These are phyloP conservation scores for Perca fluviatilis DNA, from an alignment of 2,113 vertebrate genomes.

Conservation along the genomic window DNA sequence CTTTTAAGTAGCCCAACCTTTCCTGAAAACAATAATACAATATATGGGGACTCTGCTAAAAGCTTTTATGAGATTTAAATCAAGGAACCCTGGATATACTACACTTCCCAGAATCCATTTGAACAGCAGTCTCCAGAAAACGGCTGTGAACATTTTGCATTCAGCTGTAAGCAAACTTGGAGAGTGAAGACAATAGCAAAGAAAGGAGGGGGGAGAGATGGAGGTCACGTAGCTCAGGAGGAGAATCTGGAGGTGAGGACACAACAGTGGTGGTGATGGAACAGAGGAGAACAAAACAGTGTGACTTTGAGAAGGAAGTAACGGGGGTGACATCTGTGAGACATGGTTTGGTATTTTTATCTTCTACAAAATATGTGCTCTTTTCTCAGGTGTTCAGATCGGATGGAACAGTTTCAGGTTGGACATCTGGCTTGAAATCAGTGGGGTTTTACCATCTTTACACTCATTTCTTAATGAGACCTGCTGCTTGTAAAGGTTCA, in stretches of 20 bases:
- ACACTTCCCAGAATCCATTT: neutral
- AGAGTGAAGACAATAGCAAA: neutral
- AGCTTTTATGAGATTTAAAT: neutral
- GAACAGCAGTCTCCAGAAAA: neutral
- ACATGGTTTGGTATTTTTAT: neutral
- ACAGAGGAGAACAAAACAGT: neutral
- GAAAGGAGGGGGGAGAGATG: neutral
- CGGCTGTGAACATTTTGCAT: neutral
- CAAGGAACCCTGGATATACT: neutral
- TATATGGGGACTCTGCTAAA: neutral
- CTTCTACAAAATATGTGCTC: neutral
- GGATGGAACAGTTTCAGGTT: neutral
- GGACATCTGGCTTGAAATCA: neutral
- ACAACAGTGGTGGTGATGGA: neutral
- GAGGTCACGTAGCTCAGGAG: neutral
- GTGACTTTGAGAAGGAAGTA: conserved; percentile 1
- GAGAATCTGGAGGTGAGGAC: conserved; percentile 8
- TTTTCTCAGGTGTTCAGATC: neutral
- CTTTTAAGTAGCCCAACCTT: neutral
- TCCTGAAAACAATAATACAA: neutral
- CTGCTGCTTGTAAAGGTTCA: too few relatives aligned
- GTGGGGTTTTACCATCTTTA: neutral
- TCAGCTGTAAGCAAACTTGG: neutral
- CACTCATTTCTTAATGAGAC: neutral
- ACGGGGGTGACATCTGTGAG: neutral